These are phyloP conservation scores for Brachyalestes nurse DNA, from an alignment of 2,797 vertebrate species.

Conservation along the genomic window DNA sequence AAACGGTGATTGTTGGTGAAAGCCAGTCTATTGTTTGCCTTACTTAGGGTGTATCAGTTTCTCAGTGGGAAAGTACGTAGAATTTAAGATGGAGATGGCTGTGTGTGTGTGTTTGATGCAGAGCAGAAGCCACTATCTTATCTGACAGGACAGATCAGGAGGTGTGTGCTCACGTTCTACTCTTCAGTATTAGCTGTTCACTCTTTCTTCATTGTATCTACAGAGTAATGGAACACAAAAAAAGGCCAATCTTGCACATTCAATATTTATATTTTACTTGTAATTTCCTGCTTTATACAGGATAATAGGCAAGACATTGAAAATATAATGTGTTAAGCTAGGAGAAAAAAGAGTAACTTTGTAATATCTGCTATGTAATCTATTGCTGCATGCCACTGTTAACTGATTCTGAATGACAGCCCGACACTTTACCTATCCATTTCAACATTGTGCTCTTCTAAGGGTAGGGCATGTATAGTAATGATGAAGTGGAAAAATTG, in stretches of 20 bases:
- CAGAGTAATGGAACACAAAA: neutral
- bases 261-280: neutral
- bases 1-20: constrained; percentile 47
- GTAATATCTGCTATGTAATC: neutral
- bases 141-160: constrained; percentile 42
- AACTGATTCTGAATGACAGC: neutral
- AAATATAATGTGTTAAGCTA: neutral
- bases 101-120: constrained; percentile 45
- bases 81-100: constrained; percentile 26
- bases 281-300: neutral
- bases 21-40: constrained; percentile 50
- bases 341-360: neutral
- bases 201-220: neutral
- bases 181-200: neutral
- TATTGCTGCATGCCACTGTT: neutral
- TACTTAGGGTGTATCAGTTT: constrained; percentile 8
- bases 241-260: neutral
- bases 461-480: neutral
- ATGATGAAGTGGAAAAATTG: neutral
- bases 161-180: neutral
- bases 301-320: neutral
- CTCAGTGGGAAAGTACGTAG: constrained; percentile 11
- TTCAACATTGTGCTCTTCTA: neutral
- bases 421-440: neutral
- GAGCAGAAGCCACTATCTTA: constrained; percentile 56